These are phyloP conservation scores for Plagiodera versicolora DNA, from an alignment of 2,888 invertebrate species.

Conservation along the genomic window DNA sequence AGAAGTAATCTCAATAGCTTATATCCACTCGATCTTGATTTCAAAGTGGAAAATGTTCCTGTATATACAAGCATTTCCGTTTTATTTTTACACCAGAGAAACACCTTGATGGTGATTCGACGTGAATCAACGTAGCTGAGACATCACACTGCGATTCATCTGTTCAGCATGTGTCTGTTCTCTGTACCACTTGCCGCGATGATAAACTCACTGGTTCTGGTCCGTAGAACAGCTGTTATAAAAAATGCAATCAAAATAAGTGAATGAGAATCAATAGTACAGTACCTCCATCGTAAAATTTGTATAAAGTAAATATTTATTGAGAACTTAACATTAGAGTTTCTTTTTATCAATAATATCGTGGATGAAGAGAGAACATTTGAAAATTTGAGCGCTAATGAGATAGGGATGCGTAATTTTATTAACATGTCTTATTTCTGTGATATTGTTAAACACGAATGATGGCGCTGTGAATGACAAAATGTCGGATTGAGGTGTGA, in stretches of 20 bases:
- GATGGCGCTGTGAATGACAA: no score
- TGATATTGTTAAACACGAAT: no score
- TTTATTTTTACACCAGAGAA: conserved; percentile 26
- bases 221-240: background rate
- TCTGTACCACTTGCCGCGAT: conserved; percentile 39
- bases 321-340: no score
- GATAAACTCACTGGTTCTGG: background rate
- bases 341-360: no score
- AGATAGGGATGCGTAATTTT: no score
- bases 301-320: no score
- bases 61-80: conserved; percentile 35
- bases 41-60: background rate
- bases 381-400: no score
- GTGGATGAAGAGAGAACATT: no score
- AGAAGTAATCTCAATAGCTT: background rate
- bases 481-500: no score
- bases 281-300: no score
- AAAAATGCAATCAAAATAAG: background rate
- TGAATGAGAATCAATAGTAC: no score
- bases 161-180: conserved; percentile 37
- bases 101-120: conserved; percentile 32
- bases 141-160: conserved; percentile 32
- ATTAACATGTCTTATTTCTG: no score
- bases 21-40: background rate
- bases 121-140: conserved; percentile 25